Percentiles rank a stretch among this genome's conserved stretches.
phyloP scores from a whole-genome alignment of 2,888 invertebrate species.

The Aromia moschata region DNA sequence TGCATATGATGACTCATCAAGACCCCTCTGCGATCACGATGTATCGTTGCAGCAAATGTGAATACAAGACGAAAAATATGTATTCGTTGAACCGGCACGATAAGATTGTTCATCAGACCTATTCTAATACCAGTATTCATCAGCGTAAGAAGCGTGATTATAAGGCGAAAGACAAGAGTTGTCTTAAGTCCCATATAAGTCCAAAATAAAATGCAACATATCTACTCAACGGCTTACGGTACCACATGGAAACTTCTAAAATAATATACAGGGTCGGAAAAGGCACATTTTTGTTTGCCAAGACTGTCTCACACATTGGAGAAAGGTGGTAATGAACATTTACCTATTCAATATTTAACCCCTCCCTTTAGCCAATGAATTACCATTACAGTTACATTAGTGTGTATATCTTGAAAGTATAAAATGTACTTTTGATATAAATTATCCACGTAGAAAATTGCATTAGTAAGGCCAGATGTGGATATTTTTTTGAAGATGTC shows the following conservation, averaged over 20 bases:
- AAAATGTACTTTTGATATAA: no score
- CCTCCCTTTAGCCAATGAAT: no score
- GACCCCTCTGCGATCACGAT: neutral
- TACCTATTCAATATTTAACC: no score
- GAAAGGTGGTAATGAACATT: no score
- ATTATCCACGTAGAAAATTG: no score
- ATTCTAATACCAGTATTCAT: neutral
- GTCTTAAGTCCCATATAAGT: neutral
- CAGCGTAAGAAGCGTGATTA: neutral
- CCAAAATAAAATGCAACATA: neutral
- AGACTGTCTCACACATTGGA: no score
- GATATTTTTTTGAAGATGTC: no score
- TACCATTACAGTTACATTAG: no score
- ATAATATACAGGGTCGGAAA: neutral
- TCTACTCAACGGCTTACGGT: neutral
- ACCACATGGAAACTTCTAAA: neutral
- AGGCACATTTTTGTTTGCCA: neutral
- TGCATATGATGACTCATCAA: neutral
- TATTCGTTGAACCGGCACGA: neutral
- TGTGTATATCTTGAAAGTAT: no score
- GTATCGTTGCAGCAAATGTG: neutral
- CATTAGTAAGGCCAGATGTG: no score
- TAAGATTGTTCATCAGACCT: neutral
- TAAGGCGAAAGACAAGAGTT: neutral
- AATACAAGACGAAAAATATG: neutral